Base-by-base conservation (phyloP, 2,797 vertebrate genomes). In the Sebastes paucispinis region DNA sequence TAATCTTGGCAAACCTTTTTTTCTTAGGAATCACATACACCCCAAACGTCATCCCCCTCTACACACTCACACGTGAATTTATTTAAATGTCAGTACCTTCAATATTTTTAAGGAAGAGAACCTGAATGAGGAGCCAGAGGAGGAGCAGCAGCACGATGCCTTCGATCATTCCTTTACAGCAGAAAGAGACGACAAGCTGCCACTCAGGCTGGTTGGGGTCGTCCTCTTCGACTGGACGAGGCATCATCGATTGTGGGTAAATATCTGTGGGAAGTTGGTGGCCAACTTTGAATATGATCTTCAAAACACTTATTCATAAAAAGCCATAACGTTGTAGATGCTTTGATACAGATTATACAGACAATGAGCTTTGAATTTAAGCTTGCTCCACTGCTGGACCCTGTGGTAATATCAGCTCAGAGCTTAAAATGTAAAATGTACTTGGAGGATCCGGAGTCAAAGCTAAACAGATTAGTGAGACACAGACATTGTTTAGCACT, bases 131-230 rank as follows among this genome's bases (percentile, higher is more conserved):
- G 59, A 80, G 58, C 65, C 74, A 80, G 59, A 77, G 59, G 31
- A 81, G 74, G 7, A 84, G 82, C 52, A 74, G 69, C 31, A 73
- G 16, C 1, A 81, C 4, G 20, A 77, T 8, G 3, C 69, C 74
- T 31, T 84, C 69, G 2, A 78, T 81, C 70, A 75, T 74, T 18
- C 83, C 82, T 5, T 77, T 62, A 43, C 78, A 81, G 66, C 20
- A 81, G 66, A 85, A 74, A 14, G 73, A 80, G 31, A 80, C 36
- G 3, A 80, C 77, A 2, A 60, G 82, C 50, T 84, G 73, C 77
- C 77, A 73, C 58, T 9, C 36, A 2, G 73, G 69, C 13, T 58
- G 34, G 24, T 54, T 3, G 8, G 36, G 20, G n/a, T 73, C 55
- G 2, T 75, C 60, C 8, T 79, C 75, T 5, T 63, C 72, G 3